A percentile compares a stretch with the other conserved stretches of the same genome.
Conservation (phyloP, 2,888 invertebrate species). For the Apodemia zela region DNA sequence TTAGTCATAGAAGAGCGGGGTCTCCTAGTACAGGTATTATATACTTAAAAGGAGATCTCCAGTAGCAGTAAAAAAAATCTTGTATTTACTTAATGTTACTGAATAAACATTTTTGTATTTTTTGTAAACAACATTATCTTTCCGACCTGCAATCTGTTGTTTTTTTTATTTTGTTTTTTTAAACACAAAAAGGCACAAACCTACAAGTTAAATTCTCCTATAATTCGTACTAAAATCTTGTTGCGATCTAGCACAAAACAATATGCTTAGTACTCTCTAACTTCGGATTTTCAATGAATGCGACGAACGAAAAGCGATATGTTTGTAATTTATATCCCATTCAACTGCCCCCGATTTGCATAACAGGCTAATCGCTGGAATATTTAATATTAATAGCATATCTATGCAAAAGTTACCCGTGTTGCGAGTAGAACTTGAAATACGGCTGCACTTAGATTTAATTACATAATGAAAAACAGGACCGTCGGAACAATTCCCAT, state of each 20-base stretch:
- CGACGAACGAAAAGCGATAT: constrained; percentile 22
- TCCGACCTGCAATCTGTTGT: no score
- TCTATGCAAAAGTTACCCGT: constrained; percentile 1
- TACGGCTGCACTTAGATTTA: not conserved
- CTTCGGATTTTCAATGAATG: constrained; percentile 1
- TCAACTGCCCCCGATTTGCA: constrained; percentile 21
- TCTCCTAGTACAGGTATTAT: no score
- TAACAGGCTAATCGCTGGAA: constrained; percentile 16
- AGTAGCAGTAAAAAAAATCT: no score
- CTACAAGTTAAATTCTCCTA: no score
- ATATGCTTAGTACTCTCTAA: not conserved
- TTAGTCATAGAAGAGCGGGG: no score
- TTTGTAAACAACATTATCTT: no score
- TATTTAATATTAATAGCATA: constrained; percentile 2
- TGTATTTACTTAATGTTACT: no score
- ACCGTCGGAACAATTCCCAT: not conserved
- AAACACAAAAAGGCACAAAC: no score
- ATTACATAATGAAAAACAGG: not conserved
- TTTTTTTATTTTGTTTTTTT: no score
- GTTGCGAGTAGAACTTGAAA: not conserved
- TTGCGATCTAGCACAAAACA: constrained; percentile 1
- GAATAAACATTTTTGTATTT: no score
- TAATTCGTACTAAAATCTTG: not conserved
- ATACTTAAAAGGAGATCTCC: no score
- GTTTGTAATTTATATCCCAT: constrained; percentile 22